Evolutionary conservation across 2,797 vertebrate species (phyloP).

Genomic region (Siniperca scherzeri): DNA sequence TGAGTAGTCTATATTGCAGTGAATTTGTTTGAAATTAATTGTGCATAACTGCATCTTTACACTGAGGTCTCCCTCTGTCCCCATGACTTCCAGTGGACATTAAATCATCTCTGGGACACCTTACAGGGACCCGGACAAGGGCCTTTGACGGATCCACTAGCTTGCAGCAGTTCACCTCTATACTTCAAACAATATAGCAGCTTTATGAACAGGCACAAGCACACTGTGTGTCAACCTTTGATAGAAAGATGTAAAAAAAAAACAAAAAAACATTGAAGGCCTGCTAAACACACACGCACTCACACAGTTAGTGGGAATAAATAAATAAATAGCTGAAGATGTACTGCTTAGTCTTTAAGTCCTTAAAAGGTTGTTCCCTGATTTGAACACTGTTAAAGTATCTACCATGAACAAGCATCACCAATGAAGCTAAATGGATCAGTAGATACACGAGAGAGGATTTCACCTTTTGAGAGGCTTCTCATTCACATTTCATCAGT

Average conservation of each 20-base stretch:
- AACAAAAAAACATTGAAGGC: not conserved
- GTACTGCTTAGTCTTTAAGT: slow-evolving; percentile 40
- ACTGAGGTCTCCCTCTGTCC: not conserved
- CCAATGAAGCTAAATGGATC: not conserved
- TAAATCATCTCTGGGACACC: not conserved
- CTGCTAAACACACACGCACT: slow-evolving; percentile 1
- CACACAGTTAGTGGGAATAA: slow-evolving; percentile 59
- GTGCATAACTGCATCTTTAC: not conserved
- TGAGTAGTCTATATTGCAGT: not conserved
- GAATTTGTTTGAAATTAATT: slow-evolving; percentile 10
- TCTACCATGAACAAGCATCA: not conserved
- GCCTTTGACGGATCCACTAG: not conserved
- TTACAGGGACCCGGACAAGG: not conserved
- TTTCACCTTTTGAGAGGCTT: not conserved
- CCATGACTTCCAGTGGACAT: slow-evolving; percentile 9
- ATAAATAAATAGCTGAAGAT: slow-evolving; percentile 81
- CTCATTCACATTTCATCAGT: slow-evolving; percentile 12
- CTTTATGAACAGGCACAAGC: slow-evolving; percentile 56
- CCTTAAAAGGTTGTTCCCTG: slow-evolving; percentile 54
- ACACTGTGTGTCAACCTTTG: not conserved
- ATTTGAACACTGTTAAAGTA: slow-evolving; percentile 35
- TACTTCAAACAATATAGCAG: slow-evolving; percentile 53
- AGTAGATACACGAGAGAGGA: slow-evolving; percentile 12
- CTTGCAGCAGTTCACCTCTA: slow-evolving; percentile 3
- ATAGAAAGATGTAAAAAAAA: not conserved